phyloP scores from a whole-genome alignment of 2,797 vertebrate genomes.

The Leuciscus waleckii region DNA sequence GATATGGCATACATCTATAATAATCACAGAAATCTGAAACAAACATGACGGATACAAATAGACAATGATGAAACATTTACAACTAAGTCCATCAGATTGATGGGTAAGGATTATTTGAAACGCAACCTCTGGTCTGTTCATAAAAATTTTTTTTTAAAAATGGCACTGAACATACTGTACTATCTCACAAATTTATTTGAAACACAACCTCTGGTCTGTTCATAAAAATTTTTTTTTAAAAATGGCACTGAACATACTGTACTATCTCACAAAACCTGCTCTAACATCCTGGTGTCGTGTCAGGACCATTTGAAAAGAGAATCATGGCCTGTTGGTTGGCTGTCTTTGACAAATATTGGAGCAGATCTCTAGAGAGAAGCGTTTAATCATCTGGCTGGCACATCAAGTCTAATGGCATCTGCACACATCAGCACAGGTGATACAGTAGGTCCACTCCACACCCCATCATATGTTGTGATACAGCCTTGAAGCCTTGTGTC shows the following conservation, averaged over 20 bases:
- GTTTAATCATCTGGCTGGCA: not conserved
- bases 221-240: not conserved
- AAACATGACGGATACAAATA: not conserved
- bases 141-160: not conserved
- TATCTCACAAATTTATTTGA: not conserved
- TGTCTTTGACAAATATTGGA: not conserved
- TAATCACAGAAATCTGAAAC: not conserved
- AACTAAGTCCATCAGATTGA: not conserved
- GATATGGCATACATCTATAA: not conserved
- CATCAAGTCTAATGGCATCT: not conserved
- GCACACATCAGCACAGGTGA: conserved; percentile 3
- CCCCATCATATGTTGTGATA: not conserved
- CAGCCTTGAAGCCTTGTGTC: conserved; percentile 30
- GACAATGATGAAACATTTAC: not conserved
- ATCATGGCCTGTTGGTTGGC: not conserved
- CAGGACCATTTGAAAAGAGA: conserved; percentile 10
- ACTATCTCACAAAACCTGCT: not conserved
- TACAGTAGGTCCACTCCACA: not conserved
- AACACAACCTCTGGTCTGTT: not conserved
- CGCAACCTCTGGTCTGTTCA: not conserved
- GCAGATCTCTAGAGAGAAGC: not conserved
- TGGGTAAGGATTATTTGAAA: not conserved
- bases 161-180: too few relatives aligned
- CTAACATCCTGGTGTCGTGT: not conserved
- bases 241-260: too few relatives aligned